Base-by-base conservation (phyloP, 2,888 invertebrate species). In the Cecidostiba fungosa region DNA sequence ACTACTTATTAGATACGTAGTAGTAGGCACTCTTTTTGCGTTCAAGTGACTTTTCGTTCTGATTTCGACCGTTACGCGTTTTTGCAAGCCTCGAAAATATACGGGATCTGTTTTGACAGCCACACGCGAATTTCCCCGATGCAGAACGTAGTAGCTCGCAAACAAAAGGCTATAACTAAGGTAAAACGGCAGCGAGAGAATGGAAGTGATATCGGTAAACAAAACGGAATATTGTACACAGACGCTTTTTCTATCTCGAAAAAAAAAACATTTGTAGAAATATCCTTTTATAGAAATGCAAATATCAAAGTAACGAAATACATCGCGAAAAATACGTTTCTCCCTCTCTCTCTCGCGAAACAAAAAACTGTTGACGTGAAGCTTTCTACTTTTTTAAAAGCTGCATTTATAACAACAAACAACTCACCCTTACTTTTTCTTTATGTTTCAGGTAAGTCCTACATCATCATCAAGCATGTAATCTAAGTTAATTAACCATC, bases 361-460 rank as follows among this genome's bases (percentile, higher is more conserved):
- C 36, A 43, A 43, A 43, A 43, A 43, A 43, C 12, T 12, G 43
- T 6, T 5, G 36, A 43, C 10, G 12, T 12, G 12, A 43, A 12
- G 43, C 43, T 54, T 19, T 54, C n/a, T 54, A 3, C n/a, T n/a
- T 0, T n/a, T 54, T 19, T 54, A 1, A 16, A 16, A 50, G 4
- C 50, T 19, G 4, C 50, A 39, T 50, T 6, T 50, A 50, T 16
- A 10, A 50, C n/a, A n/a, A n/a, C n/a, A 16, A 12, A 6, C 6
- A 19, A 70, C 16, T 72, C 72, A 80, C 23, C 36, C 0, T 72
- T 47, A 69, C 43, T 32, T 77, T 54, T 29, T 29, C 19, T 78
- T 62, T 72, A 8, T 84, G 54, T 83, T 83, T n/a, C 36, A 84
- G 83, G 83, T 84, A 39, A 84, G 83, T 23, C 54, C 14, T 2